A percentile compares a stretch with the other conserved stretches of the same genome.
These are phyloP conservation scores for Hydractinia symbiolongicarpus DNA, from an alignment of 30 jellyfish, hydroid and myxozoan genomes.

Conservation along the genomic window DNA sequence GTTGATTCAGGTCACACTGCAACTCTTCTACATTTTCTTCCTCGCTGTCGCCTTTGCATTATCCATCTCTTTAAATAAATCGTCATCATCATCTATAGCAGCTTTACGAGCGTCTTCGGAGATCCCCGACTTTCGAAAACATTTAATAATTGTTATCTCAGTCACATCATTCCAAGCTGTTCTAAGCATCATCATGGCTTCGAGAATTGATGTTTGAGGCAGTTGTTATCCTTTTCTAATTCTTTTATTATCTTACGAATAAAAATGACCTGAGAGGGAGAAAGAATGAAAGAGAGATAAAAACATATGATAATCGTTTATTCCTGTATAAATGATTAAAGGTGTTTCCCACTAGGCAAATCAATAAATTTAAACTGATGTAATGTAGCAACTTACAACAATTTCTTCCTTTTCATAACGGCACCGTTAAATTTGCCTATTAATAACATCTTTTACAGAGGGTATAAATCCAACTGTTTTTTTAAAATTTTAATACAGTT, in stretches of 20 bases:
- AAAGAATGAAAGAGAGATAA: background rate
- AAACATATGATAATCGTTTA: background rate
- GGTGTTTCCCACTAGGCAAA: too few relatives aligned
- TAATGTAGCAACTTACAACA: too few relatives aligned
- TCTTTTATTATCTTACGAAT: conserved; percentile 39
- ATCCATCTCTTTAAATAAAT: conserved; percentile 21
- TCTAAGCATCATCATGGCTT: too few relatives aligned
- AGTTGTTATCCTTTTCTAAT: conserved; percentile 25
- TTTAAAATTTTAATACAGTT: background rate
- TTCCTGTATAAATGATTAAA: too few relatives aligned
- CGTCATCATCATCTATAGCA: conserved; percentile 31
- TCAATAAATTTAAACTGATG: too few relatives aligned
- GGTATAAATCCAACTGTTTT: conserved; percentile 17
- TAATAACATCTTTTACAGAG: too few relatives aligned
- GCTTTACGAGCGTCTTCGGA: conserved; percentile 33
- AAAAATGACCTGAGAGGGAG: background rate
- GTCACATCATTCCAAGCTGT: conserved; percentile 44
- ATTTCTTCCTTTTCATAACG: too few relatives aligned
- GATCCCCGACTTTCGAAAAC: conserved; percentile 50
- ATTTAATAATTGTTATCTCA: conserved; percentile 18
- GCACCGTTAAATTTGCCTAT: too few relatives aligned
- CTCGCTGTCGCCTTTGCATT: too few relatives aligned
- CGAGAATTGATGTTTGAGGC: conserved; percentile 27
- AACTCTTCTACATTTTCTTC: too few relatives aligned
- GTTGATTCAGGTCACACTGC: too few relatives aligned